Evolutionary conservation across 1,140 invertebrate genomes (phyloP).

Genomic region (Hylaeus anthracinus): DNA sequence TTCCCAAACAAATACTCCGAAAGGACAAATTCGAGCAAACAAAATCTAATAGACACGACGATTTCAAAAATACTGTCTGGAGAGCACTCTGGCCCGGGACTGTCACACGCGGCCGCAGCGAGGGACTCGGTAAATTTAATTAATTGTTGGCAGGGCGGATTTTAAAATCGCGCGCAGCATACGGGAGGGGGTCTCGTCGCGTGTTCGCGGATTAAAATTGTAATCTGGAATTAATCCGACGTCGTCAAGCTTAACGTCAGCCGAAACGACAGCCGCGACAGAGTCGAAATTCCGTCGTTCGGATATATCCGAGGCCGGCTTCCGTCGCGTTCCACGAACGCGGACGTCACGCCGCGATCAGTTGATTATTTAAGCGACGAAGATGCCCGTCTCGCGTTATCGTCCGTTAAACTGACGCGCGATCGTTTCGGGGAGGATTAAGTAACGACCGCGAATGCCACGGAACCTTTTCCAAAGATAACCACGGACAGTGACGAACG

Average conservation of each 20-base stretch:
- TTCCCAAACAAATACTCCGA: too few relatives aligned
- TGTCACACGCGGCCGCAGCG: too few relatives aligned
- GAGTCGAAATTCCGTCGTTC: conserved; percentile 46
- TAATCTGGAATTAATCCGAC: conserved; percentile 49
- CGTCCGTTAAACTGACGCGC: neutral
- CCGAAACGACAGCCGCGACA: conserved; percentile 25
- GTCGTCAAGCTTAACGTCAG: conserved; percentile 34
- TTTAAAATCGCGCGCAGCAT: neutral
- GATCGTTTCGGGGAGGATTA: conserved; percentile 16
- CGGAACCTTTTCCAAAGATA: neutral
- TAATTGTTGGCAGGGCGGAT: neutral
- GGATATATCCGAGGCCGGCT: conserved; percentile 13
- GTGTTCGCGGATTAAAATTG: conserved; percentile 35
- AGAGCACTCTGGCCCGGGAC: too few relatives aligned
- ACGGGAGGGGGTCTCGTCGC: neutral
- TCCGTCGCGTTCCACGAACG: neutral
- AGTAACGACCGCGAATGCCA: conserved; percentile 13
- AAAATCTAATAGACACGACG: too few relatives aligned
- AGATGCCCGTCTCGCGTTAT: conserved; percentile 19
- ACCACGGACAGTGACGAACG: too few relatives aligned
- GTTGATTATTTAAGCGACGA: conserved; percentile 32
- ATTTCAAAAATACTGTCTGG: too few relatives aligned
- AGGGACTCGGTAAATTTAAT: neutral
- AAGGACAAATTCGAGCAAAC: too few relatives aligned
- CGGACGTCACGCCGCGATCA: conserved; percentile 42